These are phyloP conservation scores for Adelphocoris suturalis DNA, from an alignment of 2,888 invertebrate genomes.

Conservation along the genomic window DNA sequence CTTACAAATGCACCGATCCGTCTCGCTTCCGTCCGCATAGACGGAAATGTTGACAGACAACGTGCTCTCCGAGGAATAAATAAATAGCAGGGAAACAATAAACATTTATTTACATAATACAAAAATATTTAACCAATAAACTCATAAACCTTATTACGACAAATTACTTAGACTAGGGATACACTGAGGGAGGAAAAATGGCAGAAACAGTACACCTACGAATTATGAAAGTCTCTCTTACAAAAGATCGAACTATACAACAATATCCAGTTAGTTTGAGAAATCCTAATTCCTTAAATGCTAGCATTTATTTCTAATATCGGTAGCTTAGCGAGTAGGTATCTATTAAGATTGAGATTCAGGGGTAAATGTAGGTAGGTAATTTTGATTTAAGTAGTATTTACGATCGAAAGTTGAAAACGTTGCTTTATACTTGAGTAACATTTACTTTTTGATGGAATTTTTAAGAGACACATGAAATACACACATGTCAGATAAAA, in stretches of 20 bases:
- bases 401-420: no score
- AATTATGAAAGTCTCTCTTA: background rate
- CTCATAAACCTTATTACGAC: conserved; percentile 39
- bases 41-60: background rate
- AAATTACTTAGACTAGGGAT: conserved; percentile 63
- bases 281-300: background rate
- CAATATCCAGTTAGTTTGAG: background rate
- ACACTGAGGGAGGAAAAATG: conserved; percentile 58
- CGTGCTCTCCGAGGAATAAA: conserved; percentile 50
- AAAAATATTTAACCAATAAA: conserved; percentile 22
- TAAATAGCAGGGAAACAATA: conserved; percentile 60
- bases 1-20: background rate
- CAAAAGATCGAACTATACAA: background rate
- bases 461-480: no score
- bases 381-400: no score
- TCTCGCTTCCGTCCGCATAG: background rate
- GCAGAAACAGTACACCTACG: background rate
- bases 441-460: no score
- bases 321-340: no score
- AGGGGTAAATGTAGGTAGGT: no score
- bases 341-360: no score
- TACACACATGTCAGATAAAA: no score
- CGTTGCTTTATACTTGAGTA: no score
- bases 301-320: background rate
- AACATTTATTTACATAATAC: conserved; percentile 53